Evolutionary conservation across 2,797 vertebrate genomes (phyloP).

Genomic region (Antrozous pallidus): DNA sequence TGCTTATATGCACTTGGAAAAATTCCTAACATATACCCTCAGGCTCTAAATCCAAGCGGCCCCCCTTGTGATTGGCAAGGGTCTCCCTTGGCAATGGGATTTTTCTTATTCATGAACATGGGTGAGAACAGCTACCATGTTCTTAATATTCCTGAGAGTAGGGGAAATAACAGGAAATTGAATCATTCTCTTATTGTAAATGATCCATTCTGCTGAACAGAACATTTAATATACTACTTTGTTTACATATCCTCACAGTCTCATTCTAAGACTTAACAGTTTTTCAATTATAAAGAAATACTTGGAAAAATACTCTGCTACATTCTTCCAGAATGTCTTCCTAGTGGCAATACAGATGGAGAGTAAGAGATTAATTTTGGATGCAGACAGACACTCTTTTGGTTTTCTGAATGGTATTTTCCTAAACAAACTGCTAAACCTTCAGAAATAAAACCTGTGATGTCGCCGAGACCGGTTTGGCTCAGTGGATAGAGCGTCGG

Average conservation of each 20-base stretch:
- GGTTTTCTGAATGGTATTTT: slow-evolving; percentile 57
- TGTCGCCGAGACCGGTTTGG: too few relatives aligned
- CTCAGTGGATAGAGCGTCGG: too few relatives aligned
- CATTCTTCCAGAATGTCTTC: slow-evolving; percentile 24
- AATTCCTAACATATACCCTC: background rate
- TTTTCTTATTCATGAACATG: background rate
- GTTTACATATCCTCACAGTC: slow-evolving; percentile 46
- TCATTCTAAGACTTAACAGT: slow-evolving; percentile 47
- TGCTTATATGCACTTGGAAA: background rate
- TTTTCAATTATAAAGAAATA: slow-evolving; percentile 62
- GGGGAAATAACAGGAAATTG: slow-evolving; percentile 14
- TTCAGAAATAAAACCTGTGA: slow-evolving; percentile 52
- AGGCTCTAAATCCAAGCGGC: background rate
- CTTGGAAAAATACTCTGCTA: slow-evolving; percentile 47
- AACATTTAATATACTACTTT: slow-evolving; percentile 40
- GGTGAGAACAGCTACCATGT: background rate
- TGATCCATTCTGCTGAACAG: slow-evolving; percentile 50
- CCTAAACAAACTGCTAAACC: slow-evolving; percentile 55
- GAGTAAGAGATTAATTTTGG: slow-evolving; percentile 45
- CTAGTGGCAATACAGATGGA: slow-evolving; percentile 34
- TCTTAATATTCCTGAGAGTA: slow-evolving; percentile 25
- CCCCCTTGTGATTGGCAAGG: background rate
- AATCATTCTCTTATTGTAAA: slow-evolving; percentile 30
- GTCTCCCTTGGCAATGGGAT: background rate
- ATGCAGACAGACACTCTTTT: slow-evolving; percentile 61